Percentiles rank a stretch among this genome's conserved stretches.
Conservation (phyloP, 2,888 invertebrate species). For the Tenthredo scrophulariae region DNA sequence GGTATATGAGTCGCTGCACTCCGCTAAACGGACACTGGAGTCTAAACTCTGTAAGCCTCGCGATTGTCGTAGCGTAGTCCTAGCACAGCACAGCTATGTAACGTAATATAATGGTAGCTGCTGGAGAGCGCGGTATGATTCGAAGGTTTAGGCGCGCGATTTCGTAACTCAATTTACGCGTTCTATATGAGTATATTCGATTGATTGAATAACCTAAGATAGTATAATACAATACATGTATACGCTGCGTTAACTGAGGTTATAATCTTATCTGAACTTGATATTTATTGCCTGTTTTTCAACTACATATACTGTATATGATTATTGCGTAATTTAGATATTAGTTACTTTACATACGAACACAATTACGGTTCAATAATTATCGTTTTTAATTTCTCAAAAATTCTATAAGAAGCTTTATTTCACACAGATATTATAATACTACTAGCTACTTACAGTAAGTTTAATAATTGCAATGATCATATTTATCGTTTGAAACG, state of each 20-base stretch:
- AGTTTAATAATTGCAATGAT: no score
- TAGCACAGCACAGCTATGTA: not conserved
- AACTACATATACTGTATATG: not conserved
- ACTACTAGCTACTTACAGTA: no score
- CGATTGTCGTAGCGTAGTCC: not conserved
- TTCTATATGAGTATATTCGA: not conserved
- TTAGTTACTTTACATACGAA: not conserved
- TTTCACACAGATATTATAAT: no score
- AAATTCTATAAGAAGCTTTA: not conserved
- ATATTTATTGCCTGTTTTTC: constrained; percentile 49
- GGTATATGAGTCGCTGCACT: not conserved
- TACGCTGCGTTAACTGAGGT: not conserved
- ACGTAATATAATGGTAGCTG: constrained; percentile 4
- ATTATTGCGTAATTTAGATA: not conserved
- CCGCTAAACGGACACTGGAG: constrained; percentile 6
- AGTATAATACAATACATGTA: not conserved
- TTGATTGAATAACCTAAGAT: not conserved
- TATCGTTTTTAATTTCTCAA: no score
- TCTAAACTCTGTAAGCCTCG: not conserved
- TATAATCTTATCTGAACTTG: constrained; percentile 60
- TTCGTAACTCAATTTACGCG: constrained; percentile 19
- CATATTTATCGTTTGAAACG: no score
- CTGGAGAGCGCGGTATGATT: constrained; percentile 5
- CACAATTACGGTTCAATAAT: no score
- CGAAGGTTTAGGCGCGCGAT: not conserved